A percentile compares a stretch with the other conserved stretches of the same genome.
Conservation (phyloP, 1,140 invertebrate species). For the Microvelia longipes region DNA sequence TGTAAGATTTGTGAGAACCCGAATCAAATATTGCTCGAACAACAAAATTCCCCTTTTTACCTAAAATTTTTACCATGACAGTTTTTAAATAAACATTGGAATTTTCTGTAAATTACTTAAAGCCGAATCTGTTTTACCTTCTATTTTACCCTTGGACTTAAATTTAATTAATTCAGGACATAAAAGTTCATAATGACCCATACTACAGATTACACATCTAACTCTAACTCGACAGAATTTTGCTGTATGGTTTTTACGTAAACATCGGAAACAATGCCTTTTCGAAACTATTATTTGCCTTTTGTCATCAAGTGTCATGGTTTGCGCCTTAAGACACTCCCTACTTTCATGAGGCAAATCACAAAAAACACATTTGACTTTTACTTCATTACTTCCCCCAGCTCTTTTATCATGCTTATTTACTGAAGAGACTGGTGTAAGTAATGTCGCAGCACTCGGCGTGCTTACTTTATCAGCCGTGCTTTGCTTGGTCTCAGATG, state of each 20-base stretch:
- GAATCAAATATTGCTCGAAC: neutral
- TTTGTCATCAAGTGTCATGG: neutral
- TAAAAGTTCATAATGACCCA: neutral
- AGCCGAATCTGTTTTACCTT: neutral
- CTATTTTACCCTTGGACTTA: neutral
- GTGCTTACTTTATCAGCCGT: neutral
- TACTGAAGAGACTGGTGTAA: neutral
- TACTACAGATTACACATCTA: neutral
- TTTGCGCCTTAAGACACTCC: neutral
- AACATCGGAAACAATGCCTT: neutral
- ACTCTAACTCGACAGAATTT: neutral
- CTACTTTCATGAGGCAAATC: neutral
- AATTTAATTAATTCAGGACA: neutral
- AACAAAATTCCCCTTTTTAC: neutral
- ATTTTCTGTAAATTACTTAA: neutral
- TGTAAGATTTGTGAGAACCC: neutral
- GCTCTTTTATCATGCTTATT: neutral
- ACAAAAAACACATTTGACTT: neutral
- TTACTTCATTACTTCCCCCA: neutral
- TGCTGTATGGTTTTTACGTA: neutral
- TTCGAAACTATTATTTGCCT: neutral
- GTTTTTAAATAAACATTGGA: neutral
- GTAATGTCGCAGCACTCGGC: neutral
- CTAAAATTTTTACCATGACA: neutral
- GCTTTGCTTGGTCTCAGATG: neutral